These are phyloP conservation scores for Bombus impatiens DNA, from an alignment of 1,140 invertebrate genomes.

Conservation along the genomic window DNA sequence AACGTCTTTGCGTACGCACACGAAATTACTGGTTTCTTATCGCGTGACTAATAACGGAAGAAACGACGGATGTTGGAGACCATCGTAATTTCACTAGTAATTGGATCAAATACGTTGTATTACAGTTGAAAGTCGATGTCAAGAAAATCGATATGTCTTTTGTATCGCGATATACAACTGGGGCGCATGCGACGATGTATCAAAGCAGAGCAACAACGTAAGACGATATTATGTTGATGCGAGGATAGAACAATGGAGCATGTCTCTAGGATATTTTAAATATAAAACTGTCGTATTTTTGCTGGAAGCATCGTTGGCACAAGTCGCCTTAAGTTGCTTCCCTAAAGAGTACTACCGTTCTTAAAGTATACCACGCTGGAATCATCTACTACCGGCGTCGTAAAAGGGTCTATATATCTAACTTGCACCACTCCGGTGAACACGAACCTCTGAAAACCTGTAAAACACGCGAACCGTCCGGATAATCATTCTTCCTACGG, in stretches of 20 bases:
- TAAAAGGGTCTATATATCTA: slow-evolving; percentile 63
- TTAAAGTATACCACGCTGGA: slow-evolving; percentile 48
- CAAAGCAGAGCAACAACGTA: neutral
- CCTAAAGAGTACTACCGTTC: slow-evolving; percentile 32
- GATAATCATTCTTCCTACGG: slow-evolving; percentile 63
- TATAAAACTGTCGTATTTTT: slow-evolving; percentile 31
- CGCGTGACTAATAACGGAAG: slow-evolving; percentile 64
- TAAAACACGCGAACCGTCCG: slow-evolving; percentile 68
- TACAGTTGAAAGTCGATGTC: slow-evolving; percentile 16
- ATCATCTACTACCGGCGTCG: slow-evolving; percentile 44
- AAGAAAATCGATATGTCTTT: slow-evolving; percentile 56
- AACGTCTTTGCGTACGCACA: slow-evolving; percentile 31
- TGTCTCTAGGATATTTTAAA: slow-evolving; percentile 31
- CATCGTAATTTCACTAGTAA: slow-evolving; percentile 52
- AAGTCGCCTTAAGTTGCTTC: slow-evolving; percentile 58
- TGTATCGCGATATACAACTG: neutral
- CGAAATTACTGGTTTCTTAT: slow-evolving; percentile 56
- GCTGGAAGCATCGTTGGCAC: slow-evolving; percentile 7
- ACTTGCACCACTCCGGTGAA: slow-evolving; percentile 44
- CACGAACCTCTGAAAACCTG: slow-evolving; percentile 65
- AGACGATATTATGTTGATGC: slow-evolving; percentile 8
- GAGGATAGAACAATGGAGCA: slow-evolving; percentile 14
- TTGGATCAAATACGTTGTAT: slow-evolving; percentile 48
- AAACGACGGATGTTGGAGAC: slow-evolving; percentile 8
- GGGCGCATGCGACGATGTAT: neutral